A percentile compares a stretch with the other conserved stretches of the same genome.
Evolutionary conservation across 1,140 invertebrate species (phyloP).

Genomic region (Rhopalosiphum padi): DNA sequence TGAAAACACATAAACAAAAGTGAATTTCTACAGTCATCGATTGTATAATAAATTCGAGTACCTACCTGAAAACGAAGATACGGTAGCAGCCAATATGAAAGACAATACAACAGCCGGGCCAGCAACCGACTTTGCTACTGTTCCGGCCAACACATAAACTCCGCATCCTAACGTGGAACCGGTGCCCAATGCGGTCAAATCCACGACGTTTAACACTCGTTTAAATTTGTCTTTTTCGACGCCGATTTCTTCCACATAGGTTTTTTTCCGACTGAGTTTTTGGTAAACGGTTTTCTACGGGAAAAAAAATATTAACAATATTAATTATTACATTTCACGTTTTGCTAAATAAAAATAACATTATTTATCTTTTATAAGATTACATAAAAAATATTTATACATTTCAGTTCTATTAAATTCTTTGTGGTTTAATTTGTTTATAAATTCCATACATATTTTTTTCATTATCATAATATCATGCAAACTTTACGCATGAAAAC

Average conservation of each 20-base stretch:
- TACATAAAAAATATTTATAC: background rate
- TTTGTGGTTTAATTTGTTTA: background rate
- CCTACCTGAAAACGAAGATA: constrained; percentile 85
- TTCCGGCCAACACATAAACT: constrained; percentile 89
- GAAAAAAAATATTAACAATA: background rate
- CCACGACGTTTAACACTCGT: constrained; percentile 77
- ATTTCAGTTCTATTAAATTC: background rate
- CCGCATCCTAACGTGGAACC: constrained; percentile 89
- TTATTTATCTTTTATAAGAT: background rate
- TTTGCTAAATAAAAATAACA: background rate
- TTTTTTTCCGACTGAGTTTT: constrained; percentile 9
- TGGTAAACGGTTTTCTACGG: background rate
- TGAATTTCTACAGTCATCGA: background rate
- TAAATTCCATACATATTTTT: background rate
- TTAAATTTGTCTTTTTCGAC: constrained; percentile 67
- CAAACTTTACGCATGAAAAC: background rate
- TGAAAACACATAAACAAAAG: background rate
- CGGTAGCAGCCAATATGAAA: constrained; percentile 86
- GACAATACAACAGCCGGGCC: constrained; percentile 88
- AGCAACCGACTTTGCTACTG: constrained; percentile 82
- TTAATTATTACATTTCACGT: background rate
- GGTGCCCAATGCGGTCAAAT: constrained; percentile 83
- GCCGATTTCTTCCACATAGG: constrained; percentile 13
- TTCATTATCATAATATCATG: background rate
- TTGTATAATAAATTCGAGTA: background rate